Percentiles rank a stretch among this genome's conserved stretches.
These are phyloP conservation scores for Machaerirhynchus nigripectus DNA, from an alignment of 2,113 vertebrate genomes.

Conservation along the genomic window DNA sequence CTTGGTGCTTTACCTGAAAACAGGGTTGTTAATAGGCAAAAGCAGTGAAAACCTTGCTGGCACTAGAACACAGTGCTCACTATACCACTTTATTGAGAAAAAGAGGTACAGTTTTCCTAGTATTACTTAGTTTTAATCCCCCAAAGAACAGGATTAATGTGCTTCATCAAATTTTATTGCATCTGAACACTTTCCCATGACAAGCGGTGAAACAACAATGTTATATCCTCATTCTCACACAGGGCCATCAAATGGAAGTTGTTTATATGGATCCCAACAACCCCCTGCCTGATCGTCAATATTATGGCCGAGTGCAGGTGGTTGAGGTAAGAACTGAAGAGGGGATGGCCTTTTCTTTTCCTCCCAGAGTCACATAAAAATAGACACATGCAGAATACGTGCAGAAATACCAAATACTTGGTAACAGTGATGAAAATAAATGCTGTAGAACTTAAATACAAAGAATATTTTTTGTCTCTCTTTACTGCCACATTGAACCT, in stretches of 20 bases:
- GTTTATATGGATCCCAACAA: slow-evolving; percentile 73
- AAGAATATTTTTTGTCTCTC: neutral
- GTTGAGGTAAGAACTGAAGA: slow-evolving; percentile 81
- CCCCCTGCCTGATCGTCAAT: slow-evolving; percentile 82
- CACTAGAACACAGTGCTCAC: neutral
- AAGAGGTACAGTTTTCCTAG: neutral
- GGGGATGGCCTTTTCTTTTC: neutral
- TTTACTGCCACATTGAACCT: neutral
- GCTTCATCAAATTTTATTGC: neutral
- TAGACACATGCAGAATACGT: neutral
- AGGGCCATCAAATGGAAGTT: slow-evolving; percentile 82
- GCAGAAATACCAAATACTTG: neutral
- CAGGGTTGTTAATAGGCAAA: neutral
- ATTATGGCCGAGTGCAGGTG: slow-evolving; percentile 82
- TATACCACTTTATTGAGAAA: neutral
- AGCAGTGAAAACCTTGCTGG: neutral
- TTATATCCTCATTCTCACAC: neutral
- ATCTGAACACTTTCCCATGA: neutral
- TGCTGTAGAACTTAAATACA: neutral
- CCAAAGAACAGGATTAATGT: neutral
- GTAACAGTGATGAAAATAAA: neutral
- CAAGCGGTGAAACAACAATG: neutral
- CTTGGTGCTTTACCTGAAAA: neutral
- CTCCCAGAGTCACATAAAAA: neutral
- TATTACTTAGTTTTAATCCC: neutral